Base-by-base conservation (phyloP, 1,140 invertebrate genomes). In the Planococcus citri region DNA sequence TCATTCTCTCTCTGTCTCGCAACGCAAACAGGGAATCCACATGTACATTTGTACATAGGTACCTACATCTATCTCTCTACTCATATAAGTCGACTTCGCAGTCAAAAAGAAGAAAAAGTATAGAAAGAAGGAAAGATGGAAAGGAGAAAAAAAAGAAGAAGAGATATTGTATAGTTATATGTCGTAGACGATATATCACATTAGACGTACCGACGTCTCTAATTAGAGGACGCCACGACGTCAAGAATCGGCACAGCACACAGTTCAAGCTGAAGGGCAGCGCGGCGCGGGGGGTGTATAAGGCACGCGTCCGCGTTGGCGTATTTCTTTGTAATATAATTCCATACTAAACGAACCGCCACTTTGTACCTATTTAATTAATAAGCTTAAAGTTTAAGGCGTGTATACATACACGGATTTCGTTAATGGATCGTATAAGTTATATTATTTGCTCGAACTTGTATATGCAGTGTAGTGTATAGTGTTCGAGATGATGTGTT, bases 311-410 rank as follows among this genome's bases (percentile, higher is more conserved):
- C 22, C 60, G 60, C 22, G 51, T 25, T 20, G 60, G 9, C 60
- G 21, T 27, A 12, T 64, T 64, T 64, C 25, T 64, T 64, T 64
- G 60, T 64, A 64, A 64, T 64, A 64, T 25, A 25, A 64, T 64
- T 64, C 60, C 60, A 21, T 24, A 25, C 60, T 64, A 64, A 64
- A 64, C 60, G 60, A 64, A 64, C 60, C 60, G 60, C 60, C 60
- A 64, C 60, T 64, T 64, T 64, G 60, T 64, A 64, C 60, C 60
- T 64, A 64, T 20, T 64, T 64, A 64, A 64, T 64, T 64, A 64
- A 64, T 64, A 64, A 64, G 10, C 17, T 64, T 6, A n/a, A 51
- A 33, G 29, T 6, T 33, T 33, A 6, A 6, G 29, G 12, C 6
- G 12, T n/a, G 41, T 51, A 51, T 51, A 9, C 41, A 37, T 37